Base-by-base conservation (phyloP, 2,797 vertebrate genomes). In the Ctenopoma kingsleyae region DNA sequence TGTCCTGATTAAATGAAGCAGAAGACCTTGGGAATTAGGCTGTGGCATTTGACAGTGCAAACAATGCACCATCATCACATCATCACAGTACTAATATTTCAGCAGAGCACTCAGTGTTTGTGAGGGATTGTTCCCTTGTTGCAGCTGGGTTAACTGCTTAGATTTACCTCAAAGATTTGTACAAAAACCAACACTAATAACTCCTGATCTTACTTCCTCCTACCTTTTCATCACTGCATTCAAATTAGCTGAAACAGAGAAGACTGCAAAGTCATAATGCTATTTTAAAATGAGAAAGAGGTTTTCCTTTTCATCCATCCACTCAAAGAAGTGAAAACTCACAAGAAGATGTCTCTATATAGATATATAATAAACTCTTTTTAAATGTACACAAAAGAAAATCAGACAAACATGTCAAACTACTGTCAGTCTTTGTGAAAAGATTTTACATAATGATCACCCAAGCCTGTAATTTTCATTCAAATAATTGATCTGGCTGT, bases 261-360 rank as follows among this genome's bases (percentile, higher is more conserved):
- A 27, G 41, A n/a, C 32, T 32, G 41, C 23, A 70, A 74, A 76
- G 41, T 74, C 75, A 82, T 78, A 69, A 78, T 16, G 8, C 23
- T 16, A 3, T 20, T 25, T 63, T 63, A 41, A 62, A 77, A 19
- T 16, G 9, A 64, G 38, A 17, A 48, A 5, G 58, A 47, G 20
- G 8, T 66, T 70, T 75, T 71, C 41, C 27, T 72, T 75, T 77
- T 56, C 32, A 49, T 66, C 20, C 61, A n/a, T 20, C 20, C 22
- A 59, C 23, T 23, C 51, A 32, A 16, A n/a, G 20, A 30, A 55
- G 56, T 11, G 9, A 10, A 51, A 46, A 61, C n/a, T 68, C 44
- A 57, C 16, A 43, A 17, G 7, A 55, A 71, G 49, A 66, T 51
- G 35, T 67, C 6, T n/a, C n/a, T n/a, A n/a, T n/a, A n/a, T n/a